These are phyloP conservation scores for Euphydryas editha DNA, from an alignment of 2,888 invertebrate genomes.

Conservation along the genomic window DNA sequence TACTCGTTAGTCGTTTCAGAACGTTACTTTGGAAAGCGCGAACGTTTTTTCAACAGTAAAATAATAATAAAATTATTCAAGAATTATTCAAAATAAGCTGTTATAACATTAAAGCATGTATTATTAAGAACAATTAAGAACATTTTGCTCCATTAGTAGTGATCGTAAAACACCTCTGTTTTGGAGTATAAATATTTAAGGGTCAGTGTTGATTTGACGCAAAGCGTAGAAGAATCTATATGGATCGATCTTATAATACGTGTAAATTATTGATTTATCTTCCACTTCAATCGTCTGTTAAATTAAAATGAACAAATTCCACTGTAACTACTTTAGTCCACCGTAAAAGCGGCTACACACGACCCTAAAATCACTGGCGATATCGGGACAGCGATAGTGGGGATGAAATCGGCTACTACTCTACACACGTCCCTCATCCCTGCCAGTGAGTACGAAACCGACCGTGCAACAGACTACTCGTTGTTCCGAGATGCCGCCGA, in stretches of 20 bases:
- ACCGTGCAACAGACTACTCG: no score
- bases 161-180: conserved; percentile 39
- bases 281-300: neutral
- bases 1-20: conserved; percentile 20
- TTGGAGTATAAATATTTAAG: conserved; percentile 53
- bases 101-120: conserved; percentile 14
- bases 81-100: conserved; percentile 14
- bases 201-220: conserved; percentile 12
- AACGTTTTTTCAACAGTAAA: conserved; percentile 8
- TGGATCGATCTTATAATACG: no score
- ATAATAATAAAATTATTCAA: conserved; percentile 6
- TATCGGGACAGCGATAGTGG: no score
- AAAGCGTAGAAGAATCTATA: neutral
- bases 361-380: no score
- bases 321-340: no score
- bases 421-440: no score
- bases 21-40: conserved; percentile 1
- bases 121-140: conserved; percentile 16
- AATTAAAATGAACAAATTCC: neutral
- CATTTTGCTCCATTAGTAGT: conserved; percentile 39
- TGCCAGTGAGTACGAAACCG: no score
- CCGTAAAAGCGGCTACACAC: no score
- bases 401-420: no score
- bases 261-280: neutral
- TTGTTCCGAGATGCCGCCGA: no score